Base-by-base conservation (phyloP, 2,888 invertebrate genomes). In the Euproctis similis region DNA sequence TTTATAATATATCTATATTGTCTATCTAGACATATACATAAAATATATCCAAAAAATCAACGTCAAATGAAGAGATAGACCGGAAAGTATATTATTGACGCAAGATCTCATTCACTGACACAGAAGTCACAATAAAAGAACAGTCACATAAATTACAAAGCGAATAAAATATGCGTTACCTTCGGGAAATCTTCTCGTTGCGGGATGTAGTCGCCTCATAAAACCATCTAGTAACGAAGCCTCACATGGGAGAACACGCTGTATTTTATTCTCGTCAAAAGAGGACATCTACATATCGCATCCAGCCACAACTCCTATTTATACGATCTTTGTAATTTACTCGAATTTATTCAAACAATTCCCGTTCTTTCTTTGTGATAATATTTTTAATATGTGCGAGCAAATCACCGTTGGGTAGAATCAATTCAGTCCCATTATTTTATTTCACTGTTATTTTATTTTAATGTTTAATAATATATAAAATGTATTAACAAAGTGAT, bases 141-240 rank as follows among this genome's bases (percentile, higher is more conserved):
- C 50, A 62, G 59, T 55, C 59, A 66, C 66, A 75, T 69, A 70
- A 71, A 77, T 74, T 69, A 73, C 64, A 62, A 53, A 57, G 53
- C 57, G 57, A 64, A 72, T 76, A 68, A 76, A 73, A 72, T 73
- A 77, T 76, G 75, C 74, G 63, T 68, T 64, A 66, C 77, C 76
- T 61, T 31, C 55, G 78, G 78, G 78, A 78, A 80, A 80, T 80
- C 74, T 76, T 64, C 60, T 44, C 55, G 55, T 57, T 52, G 55
- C 50, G 44, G 62, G 56, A 60, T 60, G 60, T 66, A 70, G 63
- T 65, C 60, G 59, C 60, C 65, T 65, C 67, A 58, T 67, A 68
- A 71, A 70, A 55, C 64, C 66, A 65, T 69, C 66, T 59, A 57
- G 66, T 65, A 66, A 70, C 64, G 59, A 71, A 69, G 55, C 51